These are phyloP conservation scores for Eulacestoma nigropectus DNA, from an alignment of 2,113 vertebrate species.

Conservation along the genomic window DNA sequence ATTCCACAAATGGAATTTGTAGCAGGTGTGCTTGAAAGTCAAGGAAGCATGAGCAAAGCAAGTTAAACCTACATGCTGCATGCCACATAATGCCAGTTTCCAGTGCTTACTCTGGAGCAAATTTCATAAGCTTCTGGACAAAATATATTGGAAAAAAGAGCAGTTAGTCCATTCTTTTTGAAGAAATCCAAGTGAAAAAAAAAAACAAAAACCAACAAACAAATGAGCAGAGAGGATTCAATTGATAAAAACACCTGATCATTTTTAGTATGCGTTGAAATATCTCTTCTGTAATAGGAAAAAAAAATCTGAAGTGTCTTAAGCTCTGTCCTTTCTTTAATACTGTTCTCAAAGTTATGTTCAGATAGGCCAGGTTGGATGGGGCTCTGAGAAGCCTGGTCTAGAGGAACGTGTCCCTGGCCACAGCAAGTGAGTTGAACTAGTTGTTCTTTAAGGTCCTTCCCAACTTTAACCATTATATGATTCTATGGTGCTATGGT, in stretches of 20 bases:
- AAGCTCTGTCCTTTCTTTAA: neutral
- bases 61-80: neutral
- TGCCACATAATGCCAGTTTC: neutral
- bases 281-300: neutral
- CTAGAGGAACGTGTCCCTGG: neutral
- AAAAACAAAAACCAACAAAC: no score
- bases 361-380: neutral
- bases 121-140: neutral
- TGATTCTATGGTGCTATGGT: neutral
- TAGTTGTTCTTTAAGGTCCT: neutral
- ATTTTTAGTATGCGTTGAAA: neutral
- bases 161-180: neutral
- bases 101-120: neutral
- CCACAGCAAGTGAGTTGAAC: neutral
- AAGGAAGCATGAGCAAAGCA: neutral
- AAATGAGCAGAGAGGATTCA: neutral
- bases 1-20: neutral
- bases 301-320: neutral
- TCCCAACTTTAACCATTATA: neutral
- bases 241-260: neutral
- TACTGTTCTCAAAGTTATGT: neutral
- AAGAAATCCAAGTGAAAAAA: neutral
- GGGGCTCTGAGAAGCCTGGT: neutral
- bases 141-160: neutral
- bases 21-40: constrained; percentile 1